Evolutionary conservation across 2,888 invertebrate genomes (phyloP), one percentile per base, ranked within the genome.

Genomic region (Metellina segmentata): DNA sequence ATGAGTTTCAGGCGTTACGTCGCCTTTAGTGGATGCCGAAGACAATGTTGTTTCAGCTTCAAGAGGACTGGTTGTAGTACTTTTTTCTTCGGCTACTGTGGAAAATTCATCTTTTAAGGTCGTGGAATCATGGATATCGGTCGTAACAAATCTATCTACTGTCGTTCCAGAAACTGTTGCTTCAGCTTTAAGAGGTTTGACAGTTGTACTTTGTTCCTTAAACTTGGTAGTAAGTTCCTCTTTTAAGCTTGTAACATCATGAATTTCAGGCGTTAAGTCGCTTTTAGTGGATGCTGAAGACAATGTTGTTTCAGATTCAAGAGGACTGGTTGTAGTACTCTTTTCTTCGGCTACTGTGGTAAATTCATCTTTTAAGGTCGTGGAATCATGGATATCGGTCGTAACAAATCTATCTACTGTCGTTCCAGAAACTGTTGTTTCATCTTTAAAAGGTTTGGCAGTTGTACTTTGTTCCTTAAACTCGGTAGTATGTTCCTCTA

Each of bases 401-500:
- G 61, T 6, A 9, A 8, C 61, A 61, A 61, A 9, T 0, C 9
- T 61, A 16, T 61, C 61, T 16, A 9, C 19, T 19, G 79, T n/a
- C 13, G 53, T 19, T 91, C 93, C 93, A 19, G 49, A 81, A 49
- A 52, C 11, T 71, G 69, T 71, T 5, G 49, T 71, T 69, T 34
- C 71, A 13, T 19, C 49, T 71, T 51, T 9, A 19, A 11, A 34
- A 51, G 16, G 79, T 74, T 74, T 74, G 11, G 20, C 19, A 61
- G 61, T 61, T 7, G 74, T 74, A 8, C 9, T 8, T 34, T 4
- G 34, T 34, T 34, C 16, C 13, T 16, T 7, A 77, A 49, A 48
- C 75, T 34, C 6, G 16, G 75, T 20, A 9, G 34, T 77, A n/a
- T 16, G 8, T 77, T 77, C 75, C 34, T 52, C 11, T 16, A 7